phyloP scores from a whole-genome alignment of 2,888 invertebrate species.

The Caenorhabditis zanzibari region DNA sequence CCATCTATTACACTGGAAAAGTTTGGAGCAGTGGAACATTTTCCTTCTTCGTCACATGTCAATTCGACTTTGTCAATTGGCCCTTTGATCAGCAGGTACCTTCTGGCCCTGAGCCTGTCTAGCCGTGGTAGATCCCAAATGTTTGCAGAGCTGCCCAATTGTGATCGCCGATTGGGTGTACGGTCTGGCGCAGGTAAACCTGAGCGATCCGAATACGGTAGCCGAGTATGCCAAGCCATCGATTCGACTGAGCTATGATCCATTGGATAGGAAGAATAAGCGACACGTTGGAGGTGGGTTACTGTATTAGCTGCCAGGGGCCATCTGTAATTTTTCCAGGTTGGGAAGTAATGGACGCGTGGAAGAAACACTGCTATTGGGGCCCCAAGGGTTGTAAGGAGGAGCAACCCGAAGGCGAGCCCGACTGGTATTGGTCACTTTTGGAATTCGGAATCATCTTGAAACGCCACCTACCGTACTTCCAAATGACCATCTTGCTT shows the following conservation, averaged over 20 bases:
- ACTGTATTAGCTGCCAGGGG: neutral
- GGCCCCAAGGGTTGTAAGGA: constrained; percentile 78
- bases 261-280: constrained; percentile 72
- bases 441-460: constrained; percentile 82
- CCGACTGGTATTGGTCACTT: constrained; percentile 83
- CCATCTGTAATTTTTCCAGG: constrained; percentile 15
- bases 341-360: constrained; percentile 80
- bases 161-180: constrained; percentile 83
- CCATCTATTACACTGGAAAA: constrained; percentile 73
- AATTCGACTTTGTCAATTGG: constrained; percentile 81
- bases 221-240: constrained; percentile 72
- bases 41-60: constrained; percentile 82
- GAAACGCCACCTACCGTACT: constrained; percentile 82
- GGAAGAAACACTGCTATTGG: constrained; percentile 82
- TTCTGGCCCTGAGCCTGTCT: too few relatives aligned
- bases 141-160: constrained; percentile 79
- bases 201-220: constrained; percentile 74
- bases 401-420: constrained; percentile 70
- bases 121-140: too few relatives aligned
- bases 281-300: constrained; percentile 74
- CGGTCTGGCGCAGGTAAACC: constrained; percentile 80
- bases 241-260: constrained; percentile 79
- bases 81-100: constrained; percentile 78
- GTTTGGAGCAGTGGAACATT: constrained; percentile 78
- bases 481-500: constrained; percentile 73